phyloP scores from a whole-genome alignment of 37 sponge, comb jelly and placozoan genomes.

The Theonella swinhoei region DNA sequence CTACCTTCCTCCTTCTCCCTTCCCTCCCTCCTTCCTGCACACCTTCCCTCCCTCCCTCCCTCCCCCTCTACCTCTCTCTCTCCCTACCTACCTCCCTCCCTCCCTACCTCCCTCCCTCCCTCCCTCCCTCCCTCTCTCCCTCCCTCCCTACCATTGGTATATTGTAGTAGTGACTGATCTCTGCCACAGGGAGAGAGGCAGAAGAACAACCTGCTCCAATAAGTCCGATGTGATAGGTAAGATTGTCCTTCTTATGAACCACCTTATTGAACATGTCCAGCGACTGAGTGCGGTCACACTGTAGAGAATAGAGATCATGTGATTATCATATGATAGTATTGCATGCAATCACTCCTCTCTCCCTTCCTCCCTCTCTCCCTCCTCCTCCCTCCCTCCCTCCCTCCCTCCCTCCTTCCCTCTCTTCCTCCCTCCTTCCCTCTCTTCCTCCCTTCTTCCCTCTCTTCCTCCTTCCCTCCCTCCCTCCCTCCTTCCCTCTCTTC shows the following conservation, averaged over 20 bases:
- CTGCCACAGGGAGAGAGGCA: conserved; percentile 1
- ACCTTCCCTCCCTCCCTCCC: background rate
- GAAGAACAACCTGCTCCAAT: background rate
- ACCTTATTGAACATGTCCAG: background rate
- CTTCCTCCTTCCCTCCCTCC: too few species aligned
- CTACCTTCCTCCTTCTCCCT: too few species aligned
- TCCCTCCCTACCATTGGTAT: background rate
- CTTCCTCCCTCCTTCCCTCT: too few species aligned
- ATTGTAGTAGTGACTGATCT: background rate
- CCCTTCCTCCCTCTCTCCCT: too few species aligned
- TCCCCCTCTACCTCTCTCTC: background rate
- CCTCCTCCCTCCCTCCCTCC: too few species aligned
- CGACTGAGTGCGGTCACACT: background rate
- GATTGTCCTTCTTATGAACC: background rate
- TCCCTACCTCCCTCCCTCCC: background rate
- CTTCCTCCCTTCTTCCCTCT: too few species aligned
- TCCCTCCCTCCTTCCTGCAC: background rate
- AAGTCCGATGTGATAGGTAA: background rate
- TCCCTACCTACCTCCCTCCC: background rate
- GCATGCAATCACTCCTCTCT: too few species aligned
- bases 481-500: too few species aligned
- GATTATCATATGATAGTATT: background rate
- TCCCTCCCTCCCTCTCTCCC: background rate
- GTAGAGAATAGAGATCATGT: background rate
- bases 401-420: too few species aligned